Base-by-base conservation (phyloP, 2,797 vertebrate genomes). In the Gymnopithys bicolor region DNA sequence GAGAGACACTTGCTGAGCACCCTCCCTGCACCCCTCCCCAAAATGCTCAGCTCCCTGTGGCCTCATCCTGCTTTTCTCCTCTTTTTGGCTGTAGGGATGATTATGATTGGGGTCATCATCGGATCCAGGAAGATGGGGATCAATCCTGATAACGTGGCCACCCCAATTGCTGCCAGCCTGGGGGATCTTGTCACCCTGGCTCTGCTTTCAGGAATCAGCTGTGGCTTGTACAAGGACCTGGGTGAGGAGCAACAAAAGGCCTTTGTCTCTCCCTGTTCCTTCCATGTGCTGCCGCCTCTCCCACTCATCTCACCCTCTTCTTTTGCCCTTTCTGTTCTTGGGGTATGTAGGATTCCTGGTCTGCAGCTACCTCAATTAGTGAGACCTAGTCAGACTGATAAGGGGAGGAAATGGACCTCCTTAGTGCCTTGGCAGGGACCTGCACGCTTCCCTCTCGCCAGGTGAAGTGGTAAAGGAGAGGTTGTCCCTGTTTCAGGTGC, bases 31-130 rank as follows among this genome's bases (percentile, higher is more conserved):
- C 43, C 52, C 37, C 58, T 15, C 56, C 37, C 66, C n/a, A 0
- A 60, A 45, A 5, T 5, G 6, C 13, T 9, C 3, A 10, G 21
- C 39, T 76, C 30, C 32, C 68, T 79, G 64, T 13, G 75, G n/a
- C 70, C 19, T 73, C 10, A 73, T 7, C 8, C 32, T 56, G 11
- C 15, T n/a, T n/a, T 62, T 12, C 48, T 22, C 37, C 62, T 66
- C 45, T 59, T 28, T 22, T 30, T 91, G 35, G 16, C 60, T 49
- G 45, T 58, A 99, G 99, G 99, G 27, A 98, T 99, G 97, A 98
- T 99, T 77, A 99, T 99, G 99, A 99, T 99, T 6, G 99, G 99
- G 3, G 99, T 99, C 84, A 99, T 99, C 96, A 98, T 99, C 0
- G 99, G 98, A 9, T 99, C 99, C 95, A 98, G 99, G 93, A 99